Base-by-base conservation (phyloP, 1,140 invertebrate genomes). In the Nixonia krombeini region DNA sequence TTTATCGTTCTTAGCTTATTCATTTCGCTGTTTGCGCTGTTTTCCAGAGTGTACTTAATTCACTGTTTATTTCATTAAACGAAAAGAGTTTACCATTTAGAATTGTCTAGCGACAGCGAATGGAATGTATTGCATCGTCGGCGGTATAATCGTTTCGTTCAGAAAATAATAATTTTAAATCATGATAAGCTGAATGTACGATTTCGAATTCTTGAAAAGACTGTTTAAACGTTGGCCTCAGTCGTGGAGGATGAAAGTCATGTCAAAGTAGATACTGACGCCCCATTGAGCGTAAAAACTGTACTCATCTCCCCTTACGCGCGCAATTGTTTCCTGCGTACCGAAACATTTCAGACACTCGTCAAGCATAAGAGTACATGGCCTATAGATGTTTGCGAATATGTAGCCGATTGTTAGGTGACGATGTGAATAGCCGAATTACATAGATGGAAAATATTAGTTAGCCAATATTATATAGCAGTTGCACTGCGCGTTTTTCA, bases 301-400 rank as follows among this genome's bases (percentile, higher is more conserved):
- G n/a, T n/a, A 21, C 21, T 21, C 2, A 6, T 21, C 21, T 21
- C 6, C 21, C 6, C 21, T 2, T 21, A 21, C 21, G 21, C 21
- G 21, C 21, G 38, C 40, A 17, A 31, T 44, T 18, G 15, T 23
- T 16, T 8, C 16, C 45, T 0, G 4, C 2, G 21, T 21, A 21
- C 21, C 17, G 29, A 26, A 37, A 23, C 28, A 16, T 35, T 52
- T 23, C 26, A 29, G 7, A 16, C 26, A 33, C 42, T 56, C 35
- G 38, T 58, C 31, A 10, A 46, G 47, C 47, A 42, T 46, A 52
- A 28, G 31, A 47, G 46, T 53, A 51, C 45, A 66, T 49, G 56
- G 55, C 63, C 55, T 59, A 59, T 59, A 66, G 44, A 55, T 50
- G 38, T n/a, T 52, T 33, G 65, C 47, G 57, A 67, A 40, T 57